phyloP scores from a whole-genome alignment of 2,797 vertebrate species.

The Amniataba percoides region DNA sequence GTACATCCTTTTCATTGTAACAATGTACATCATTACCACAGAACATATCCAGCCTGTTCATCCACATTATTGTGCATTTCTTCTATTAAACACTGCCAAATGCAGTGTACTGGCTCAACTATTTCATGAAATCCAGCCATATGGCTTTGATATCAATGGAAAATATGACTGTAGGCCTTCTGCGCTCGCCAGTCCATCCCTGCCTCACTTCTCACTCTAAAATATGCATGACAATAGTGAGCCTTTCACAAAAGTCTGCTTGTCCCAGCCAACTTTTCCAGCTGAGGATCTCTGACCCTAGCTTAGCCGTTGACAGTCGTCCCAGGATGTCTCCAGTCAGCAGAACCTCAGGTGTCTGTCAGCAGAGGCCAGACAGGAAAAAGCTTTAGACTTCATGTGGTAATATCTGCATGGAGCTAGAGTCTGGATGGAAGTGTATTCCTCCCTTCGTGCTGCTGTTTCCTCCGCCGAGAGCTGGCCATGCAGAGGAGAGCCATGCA shows the following conservation, averaged over 20 bases:
- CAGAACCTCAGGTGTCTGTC: constrained; percentile 78
- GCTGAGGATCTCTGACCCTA: constrained; percentile 72
- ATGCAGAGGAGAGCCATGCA: constrained; percentile 74
- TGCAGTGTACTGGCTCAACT: constrained; percentile 70
- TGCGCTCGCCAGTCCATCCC: constrained; percentile 68
- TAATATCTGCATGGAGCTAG: constrained; percentile 73
- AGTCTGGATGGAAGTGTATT: constrained; percentile 69
- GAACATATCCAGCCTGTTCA: constrained; percentile 54
- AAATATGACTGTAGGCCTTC: constrained; percentile 85
- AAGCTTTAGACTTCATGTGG: constrained; percentile 65
- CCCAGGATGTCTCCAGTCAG: constrained; percentile 77
- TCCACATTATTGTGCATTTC: constrained; percentile 56
- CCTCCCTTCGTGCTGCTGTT: constrained; percentile 58
- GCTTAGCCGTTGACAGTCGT: constrained; percentile 65
- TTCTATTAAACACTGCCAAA: constrained; percentile 67
- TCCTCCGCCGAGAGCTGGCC: constrained; percentile 71
- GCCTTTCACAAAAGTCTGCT: constrained; percentile 55
- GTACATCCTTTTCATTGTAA: constrained; percentile 45
- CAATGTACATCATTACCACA: constrained; percentile 44
- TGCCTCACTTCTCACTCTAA: constrained; percentile 61
- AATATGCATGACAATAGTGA: constrained; percentile 72
- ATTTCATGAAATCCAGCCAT: constrained; percentile 83
- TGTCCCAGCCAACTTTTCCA: constrained; percentile 64
- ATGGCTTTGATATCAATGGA: constrained; percentile 89
- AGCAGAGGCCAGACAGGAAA: constrained; percentile 73